phyloP scores from a whole-genome alignment of 2,888 invertebrate genomes.

The Archaeoteleia sp. region DNA sequence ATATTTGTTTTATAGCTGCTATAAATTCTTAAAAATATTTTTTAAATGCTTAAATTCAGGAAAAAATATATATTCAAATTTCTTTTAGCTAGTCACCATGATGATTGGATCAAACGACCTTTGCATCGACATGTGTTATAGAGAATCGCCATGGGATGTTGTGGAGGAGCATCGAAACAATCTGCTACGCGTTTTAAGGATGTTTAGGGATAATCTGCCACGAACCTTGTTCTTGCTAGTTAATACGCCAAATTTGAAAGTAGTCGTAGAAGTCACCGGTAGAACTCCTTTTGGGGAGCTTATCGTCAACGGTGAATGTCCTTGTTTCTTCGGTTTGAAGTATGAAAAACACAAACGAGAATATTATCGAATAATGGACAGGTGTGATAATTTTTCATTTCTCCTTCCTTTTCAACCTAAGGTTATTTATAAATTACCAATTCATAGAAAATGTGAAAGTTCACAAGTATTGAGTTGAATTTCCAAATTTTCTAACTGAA shows the following conservation, averaged over 20 bases:
- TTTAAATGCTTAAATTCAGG: too few relatives aligned
- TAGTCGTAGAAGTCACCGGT: slow-evolving; percentile 72
- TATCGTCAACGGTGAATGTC: slow-evolving; percentile 76
- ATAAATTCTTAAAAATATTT: too few relatives aligned
- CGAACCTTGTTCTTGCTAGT: slow-evolving; percentile 78
- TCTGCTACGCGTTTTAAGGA: slow-evolving; percentile 75
- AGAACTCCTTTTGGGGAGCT: slow-evolving; percentile 72
- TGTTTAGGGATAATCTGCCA: slow-evolving; percentile 78
- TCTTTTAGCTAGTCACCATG: slow-evolving; percentile 77
- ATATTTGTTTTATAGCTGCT: too few relatives aligned
- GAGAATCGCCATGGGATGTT: slow-evolving; percentile 71
- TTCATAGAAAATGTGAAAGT: too few relatives aligned
- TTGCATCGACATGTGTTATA: slow-evolving; percentile 78
- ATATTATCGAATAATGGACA: slow-evolving; percentile 75
- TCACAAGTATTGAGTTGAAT: too few relatives aligned
- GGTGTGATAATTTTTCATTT: slow-evolving; percentile 53
- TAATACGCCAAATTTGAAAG: slow-evolving; percentile 75
- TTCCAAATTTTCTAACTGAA: too few relatives aligned
- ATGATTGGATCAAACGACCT: slow-evolving; percentile 81
- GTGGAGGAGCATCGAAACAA: slow-evolving; percentile 76
- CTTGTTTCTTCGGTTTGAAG: slow-evolving; percentile 77
- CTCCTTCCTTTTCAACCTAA: too few relatives aligned
- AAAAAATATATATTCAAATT: slow-evolving; percentile 9
- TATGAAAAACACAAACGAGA: slow-evolving; percentile 64
- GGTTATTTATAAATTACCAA: too few relatives aligned